phyloP scores from a whole-genome alignment of 2,888 invertebrate species.

The Anagyrus pseudococci region DNA sequence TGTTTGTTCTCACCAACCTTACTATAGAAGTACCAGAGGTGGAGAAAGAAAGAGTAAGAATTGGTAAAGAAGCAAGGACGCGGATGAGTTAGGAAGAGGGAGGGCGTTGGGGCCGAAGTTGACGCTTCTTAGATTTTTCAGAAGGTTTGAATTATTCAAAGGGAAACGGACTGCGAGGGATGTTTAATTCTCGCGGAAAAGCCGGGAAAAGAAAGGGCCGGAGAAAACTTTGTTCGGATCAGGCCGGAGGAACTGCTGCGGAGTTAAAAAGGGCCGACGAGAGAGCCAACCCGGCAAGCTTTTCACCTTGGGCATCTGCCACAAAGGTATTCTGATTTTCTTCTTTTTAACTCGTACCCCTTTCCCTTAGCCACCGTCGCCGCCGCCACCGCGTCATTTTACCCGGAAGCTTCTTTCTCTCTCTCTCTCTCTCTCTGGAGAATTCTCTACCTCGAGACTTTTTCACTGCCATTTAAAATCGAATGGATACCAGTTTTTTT shows the following conservation, averaged over 20 bases:
- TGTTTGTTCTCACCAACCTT: too few species aligned
- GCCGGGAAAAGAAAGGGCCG: not conserved
- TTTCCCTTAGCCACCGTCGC: too few species aligned
- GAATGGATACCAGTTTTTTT: not conserved
- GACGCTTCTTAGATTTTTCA: too few species aligned
- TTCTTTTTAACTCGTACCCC: too few species aligned
- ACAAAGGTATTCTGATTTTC: conserved; percentile 9
- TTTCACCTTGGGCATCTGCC: not conserved
- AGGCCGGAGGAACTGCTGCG: too few species aligned
- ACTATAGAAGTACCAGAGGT: too few species aligned
- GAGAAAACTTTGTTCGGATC: not conserved
- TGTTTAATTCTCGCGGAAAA: conserved; percentile 14
- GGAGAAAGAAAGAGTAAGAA: too few species aligned
- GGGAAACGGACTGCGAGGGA: conserved; percentile 9
- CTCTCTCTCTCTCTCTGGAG: too few species aligned
- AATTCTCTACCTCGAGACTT: not conserved
- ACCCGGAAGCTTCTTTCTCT: not conserved
- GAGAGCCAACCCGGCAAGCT: not conserved
- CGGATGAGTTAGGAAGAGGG: too few species aligned
- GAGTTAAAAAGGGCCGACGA: not conserved
- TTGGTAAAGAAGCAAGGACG: too few species aligned
- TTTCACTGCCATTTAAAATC: not conserved
- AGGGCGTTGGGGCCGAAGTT: too few species aligned
- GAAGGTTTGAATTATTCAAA: not conserved
- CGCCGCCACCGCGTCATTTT: not conserved